phyloP scores from a whole-genome alignment of 2,888 invertebrate species.

The Catonia carolina region DNA sequence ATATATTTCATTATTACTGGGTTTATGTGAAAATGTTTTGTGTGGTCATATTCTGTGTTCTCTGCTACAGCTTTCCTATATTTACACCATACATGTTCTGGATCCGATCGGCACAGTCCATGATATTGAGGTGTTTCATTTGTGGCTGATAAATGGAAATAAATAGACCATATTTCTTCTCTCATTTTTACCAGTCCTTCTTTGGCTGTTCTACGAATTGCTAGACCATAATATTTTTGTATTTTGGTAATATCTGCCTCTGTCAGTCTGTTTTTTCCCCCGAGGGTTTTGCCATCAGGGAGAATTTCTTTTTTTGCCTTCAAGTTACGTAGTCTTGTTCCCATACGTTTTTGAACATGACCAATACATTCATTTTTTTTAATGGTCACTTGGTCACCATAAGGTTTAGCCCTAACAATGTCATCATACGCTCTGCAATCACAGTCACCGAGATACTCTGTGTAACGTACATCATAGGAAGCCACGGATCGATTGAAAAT shows the following conservation, averaged over 20 bases:
- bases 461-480: neutral
- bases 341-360: neutral
- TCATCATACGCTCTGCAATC: neutral
- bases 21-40: conserved; percentile 18
- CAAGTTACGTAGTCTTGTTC: neutral
- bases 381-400: neutral
- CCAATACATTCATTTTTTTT: neutral
- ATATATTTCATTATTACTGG: no score
- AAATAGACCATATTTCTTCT: conserved; percentile 33
- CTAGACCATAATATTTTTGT: neutral
- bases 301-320: neutral
- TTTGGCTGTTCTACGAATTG: conserved; percentile 29
- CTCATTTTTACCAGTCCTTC: conserved; percentile 31
- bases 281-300: neutral
- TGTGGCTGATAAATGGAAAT: conserved; percentile 30
- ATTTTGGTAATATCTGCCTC: neutral
- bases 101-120: conserved; percentile 30
- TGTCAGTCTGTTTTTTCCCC: neutral
- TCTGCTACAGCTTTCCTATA: conserved; percentile 19
- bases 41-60: conserved; percentile 15
- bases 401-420: neutral
- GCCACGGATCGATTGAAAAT: neutral
- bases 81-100: conserved; percentile 32
- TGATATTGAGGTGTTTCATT: conserved; percentile 32
- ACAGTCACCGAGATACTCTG: neutral